These are phyloP conservation scores for Macaca fascicularis DNA, from an alignment of 2,113 vertebrate species.

Conservation along the genomic window T2T-MFA8v1.1 NC_088379.1:181818001-181818500, in stretches of 20 bases:
- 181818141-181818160: conserved; percentile 61
- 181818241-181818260: conserved; percentile 18
- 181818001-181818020: background rate
- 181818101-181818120: conserved; percentile 36
- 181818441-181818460: conserved; percentile 33
- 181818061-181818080: conserved; percentile 38
- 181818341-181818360: conserved; percentile 53
- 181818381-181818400: conserved; percentile 19
- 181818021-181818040: background rate
- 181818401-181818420: background rate
- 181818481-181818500: background rate
- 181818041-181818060: background rate
- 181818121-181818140: conserved; percentile 62
- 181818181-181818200: background rate
- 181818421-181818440: background rate
- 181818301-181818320: background rate
- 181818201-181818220: conserved; percentile 52
- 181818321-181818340: conserved; percentile 54
- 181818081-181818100: conserved; percentile 54
- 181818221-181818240: conserved; percentile 49
- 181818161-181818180: conserved; percentile 21
- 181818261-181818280: conserved; percentile 30
- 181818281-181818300: conserved; percentile 44
- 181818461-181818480: background rate
- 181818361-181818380: conserved; percentile 26